Base-by-base conservation (phyloP, 2,888 invertebrate species). In the Drosophila nigritarsus region DNA sequence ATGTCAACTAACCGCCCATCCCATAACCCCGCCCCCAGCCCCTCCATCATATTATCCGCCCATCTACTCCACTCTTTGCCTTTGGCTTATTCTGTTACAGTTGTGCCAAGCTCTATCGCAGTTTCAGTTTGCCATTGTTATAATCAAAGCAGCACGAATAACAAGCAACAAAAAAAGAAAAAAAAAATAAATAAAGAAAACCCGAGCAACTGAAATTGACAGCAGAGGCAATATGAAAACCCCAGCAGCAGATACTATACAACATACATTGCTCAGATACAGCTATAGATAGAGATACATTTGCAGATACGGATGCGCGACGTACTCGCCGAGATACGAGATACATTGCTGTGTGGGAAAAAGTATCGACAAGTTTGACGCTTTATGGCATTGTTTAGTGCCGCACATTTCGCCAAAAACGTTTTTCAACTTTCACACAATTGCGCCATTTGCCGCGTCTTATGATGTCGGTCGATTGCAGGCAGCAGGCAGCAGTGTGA, bases 381-480 rank as follows among this genome's bases (percentile, higher is more conserved):
- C 89, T 87, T 87, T 90, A 87, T 87, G 87, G 89, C 90, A 87
- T 89, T 87, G 87, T 87, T 87, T 87, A 87, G 87, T 87, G 89
- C 78, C 87, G 83, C 87, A 87, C 90, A 87, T 87, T 87, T 90
- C 90, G 87, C 89, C 89, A 88, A 86, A 86, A 87, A 90, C 87
- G 87, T 87, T 87, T 87, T 89, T 87, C 87, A 87, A 87, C 90
- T 87, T 89, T 89, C 89, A 88, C 90, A 90, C 88, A 90, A 88
- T 88, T 89, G 88, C 89, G 87, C 87, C 87, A 90, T 90, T 88
- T 88, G 85, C 88, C 73, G 81, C 82, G 82, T 83, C 79, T 85
- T 90, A 72, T 75, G 73, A 48, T 54, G 55, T 60, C 38, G 38
- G 30, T 30, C 70, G 50, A 61, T 60, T 60, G 70, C 42, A 51